Conservation (phyloP, 2,113 vertebrate genomes). For the Cyrtonyx montezumae region DNA sequence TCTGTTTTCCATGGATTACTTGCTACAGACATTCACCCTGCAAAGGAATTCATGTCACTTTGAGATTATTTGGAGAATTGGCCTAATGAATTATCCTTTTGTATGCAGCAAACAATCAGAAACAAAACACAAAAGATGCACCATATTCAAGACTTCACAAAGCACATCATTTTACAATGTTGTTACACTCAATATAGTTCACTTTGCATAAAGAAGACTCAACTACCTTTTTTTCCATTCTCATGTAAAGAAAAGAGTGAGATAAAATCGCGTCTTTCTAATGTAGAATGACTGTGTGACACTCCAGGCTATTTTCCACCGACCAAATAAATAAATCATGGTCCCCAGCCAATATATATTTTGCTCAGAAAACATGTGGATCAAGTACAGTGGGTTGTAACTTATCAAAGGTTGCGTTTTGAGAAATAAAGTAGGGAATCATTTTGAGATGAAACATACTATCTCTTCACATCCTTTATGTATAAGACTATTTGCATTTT, state of each 20-base stretch:
- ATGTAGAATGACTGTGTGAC: not conserved
- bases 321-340: not conserved
- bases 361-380: not conserved
- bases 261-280: slow-evolving; percentile 12
- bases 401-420: not conserved
- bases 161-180: slow-evolving; percentile 51
- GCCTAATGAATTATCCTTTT: slow-evolving; percentile 76
- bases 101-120: slow-evolving; percentile 56
- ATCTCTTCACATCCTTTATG: not conserved
- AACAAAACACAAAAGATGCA: slow-evolving; percentile 64
- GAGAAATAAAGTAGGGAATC: not conserved
- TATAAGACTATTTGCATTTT: not conserved
- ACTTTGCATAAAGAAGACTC: not conserved
- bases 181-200: slow-evolving; percentile 37
- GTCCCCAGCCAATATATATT: not conserved
- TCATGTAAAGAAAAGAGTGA: not conserved
- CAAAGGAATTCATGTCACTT: slow-evolving; percentile 75
- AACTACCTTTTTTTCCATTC: not conserved
- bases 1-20: slow-evolving; percentile 79
- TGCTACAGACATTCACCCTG: slow-evolving; percentile 73
- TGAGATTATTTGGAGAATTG: slow-evolving; percentile 74
- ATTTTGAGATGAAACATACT: not conserved
- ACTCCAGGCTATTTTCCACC: not conserved
- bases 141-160: slow-evolving; percentile 51
- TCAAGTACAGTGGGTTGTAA: not conserved